Evolutionary conservation across 2,888 invertebrate species (phyloP), one percentile per base, ranked within the genome.

Genomic region (Trissolcus brochymenae): DNA sequence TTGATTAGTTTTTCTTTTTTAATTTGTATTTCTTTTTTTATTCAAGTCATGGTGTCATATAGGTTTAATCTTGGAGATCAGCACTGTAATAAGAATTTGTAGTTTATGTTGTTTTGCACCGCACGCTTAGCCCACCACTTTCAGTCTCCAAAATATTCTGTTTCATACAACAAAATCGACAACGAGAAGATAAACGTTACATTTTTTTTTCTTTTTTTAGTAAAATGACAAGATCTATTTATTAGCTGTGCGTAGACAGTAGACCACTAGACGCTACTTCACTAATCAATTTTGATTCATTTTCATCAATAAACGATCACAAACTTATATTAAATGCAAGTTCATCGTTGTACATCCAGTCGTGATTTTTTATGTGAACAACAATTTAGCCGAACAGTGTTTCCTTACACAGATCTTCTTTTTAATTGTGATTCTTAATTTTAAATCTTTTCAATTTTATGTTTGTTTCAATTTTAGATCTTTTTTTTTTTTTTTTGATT

Each of bases 241-340:
- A 85, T 84, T 87, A 86, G 85, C 84, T 86, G 85, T 84, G 83
- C 84, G 84, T 87, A 87, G 85, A 85, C 79, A 80, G 79, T 87
- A 86, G 86, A 87, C 83, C 85, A 87, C 85, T 88, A 88, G 88
- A 88, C 87, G 87, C 87, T 88, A 88, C 86, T 86, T 84, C 84
- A 82, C 83, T 81, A 85, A 85, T 84, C 83, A 84, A 82, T 81
- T 70, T 74, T 65, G 55, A 72, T 70, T 56, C 25, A 25, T 25
- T 56, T 71, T 64, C 62, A 72, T 19, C 25, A 60, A 35, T 1
- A 11, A 7, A 35, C 35, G 2, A 35, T 35, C 35, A 35, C 35
- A 35, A 35, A 84, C 83, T 82, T 84, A 84, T 82, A 35, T 35
- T 1, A 7, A 35, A 35, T 35, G 35, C 35, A 35, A 68, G 54